Evolutionary conservation across 2,888 invertebrate genomes (phyloP), one percentile per base, ranked within the genome.

Genomic region (Entomobrya proxima): DNA sequence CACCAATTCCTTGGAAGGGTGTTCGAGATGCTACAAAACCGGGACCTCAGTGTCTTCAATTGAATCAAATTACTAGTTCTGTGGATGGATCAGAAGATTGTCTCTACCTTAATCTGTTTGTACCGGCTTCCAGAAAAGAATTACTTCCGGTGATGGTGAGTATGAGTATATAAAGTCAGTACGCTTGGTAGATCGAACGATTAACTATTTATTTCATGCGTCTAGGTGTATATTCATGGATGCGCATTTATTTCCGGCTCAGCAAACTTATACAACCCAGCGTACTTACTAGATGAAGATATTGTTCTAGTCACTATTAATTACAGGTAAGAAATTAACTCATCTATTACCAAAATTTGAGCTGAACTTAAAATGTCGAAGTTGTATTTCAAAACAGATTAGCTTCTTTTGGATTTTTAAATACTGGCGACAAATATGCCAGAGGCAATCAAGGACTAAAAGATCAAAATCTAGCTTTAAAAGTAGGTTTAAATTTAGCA

Each of bases 71-170:
- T n/a, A 67, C 87, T 1, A 61, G 32, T 3, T 21, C 15, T 0
- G 40, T 78, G 18, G 82, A 77, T 13, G 90, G 90, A 0, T 76
- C 86, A 0, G 89, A 90, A 50, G 88, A 88, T 4, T 76, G 55
- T 21, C 24, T 55, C 2, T 52, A 32, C 55, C 21, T 76, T 9
- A 76, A 76, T 27, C 50, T 74, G 15, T 74, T 50, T 18, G 30
- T 5, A 7, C 47, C 50, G 5, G 74, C 50, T 27, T 44, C 37
- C 18, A 64, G 77, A 27, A 75, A 50, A 40, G 55, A 47, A 61
- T 37, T n/a, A 6, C 67, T 86, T 44, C 78, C 86, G 2, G 82
- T 82, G 1, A 77, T 86, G 78, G 86, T 86, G 35, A 4, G 55
- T 27, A n/a, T n/a, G n/a, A n/a, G n/a, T n/a, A n/a, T n/a, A n/a